Evolutionary conservation across 2,797 vertebrate species (phyloP).

Genomic region (Sebastes glaucus): DNA sequence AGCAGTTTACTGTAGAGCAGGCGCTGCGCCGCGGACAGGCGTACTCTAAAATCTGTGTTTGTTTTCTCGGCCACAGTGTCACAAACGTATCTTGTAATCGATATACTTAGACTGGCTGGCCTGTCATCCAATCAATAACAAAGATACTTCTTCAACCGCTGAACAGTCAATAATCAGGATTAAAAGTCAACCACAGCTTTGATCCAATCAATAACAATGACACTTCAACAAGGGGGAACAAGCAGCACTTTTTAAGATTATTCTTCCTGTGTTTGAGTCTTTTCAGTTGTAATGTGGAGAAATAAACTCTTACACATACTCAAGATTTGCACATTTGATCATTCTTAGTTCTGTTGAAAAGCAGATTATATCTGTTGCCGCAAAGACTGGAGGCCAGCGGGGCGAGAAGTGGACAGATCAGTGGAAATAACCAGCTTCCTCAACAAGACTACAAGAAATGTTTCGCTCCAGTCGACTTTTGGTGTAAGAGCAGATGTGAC

Average conservation of each 20-base stretch:
- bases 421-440: slow-evolving; percentile 3
- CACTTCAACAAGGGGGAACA: not conserved
- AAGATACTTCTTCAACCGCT: slow-evolving; percentile 8
- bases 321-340: not conserved
- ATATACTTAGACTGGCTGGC: not conserved
- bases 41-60: not conserved
- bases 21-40: not conserved
- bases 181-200: not conserved
- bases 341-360: not conserved
- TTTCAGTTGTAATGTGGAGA: not conserved
- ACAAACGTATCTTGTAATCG: slow-evolving; percentile 11
- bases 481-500: not conserved
- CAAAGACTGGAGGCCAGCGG: not conserved
- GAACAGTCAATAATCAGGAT: slow-evolving; percentile 2
- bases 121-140: slow-evolving; percentile 20
- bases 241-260: not conserved
- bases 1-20: not conserved
- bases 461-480: slow-evolving; percentile 7
- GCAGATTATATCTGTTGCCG: not conserved
- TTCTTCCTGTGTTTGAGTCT: not conserved
- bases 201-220: not conserved
- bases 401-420: not conserved
- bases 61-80: slow-evolving; percentile 2
- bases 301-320: not conserved
- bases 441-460: not conserved